A percentile compares a stretch with the other conserved stretches of the same genome.
Evolutionary conservation across 2,888 invertebrate genomes (phyloP).

Genomic region (Andrena minutula): DNA sequence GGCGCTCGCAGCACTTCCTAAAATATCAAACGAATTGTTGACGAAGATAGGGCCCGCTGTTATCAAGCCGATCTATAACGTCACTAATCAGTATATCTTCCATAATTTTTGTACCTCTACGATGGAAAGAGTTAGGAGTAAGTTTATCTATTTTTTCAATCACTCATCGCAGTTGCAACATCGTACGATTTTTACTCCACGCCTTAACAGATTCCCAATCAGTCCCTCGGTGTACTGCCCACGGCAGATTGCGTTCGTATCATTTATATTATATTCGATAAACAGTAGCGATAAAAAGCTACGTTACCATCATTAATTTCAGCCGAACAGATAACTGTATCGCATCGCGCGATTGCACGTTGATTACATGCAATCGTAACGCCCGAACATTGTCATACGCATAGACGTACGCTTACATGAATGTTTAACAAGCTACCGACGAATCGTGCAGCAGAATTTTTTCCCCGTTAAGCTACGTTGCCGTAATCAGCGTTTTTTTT

Average conservation of each 20-base stretch:
- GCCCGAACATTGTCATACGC: not conserved
- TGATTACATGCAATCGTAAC: not conserved
- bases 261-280: not conserved
- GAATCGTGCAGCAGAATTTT: not conserved
- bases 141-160: constrained; percentile 37
- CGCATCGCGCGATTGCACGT: not conserved
- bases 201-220: not conserved
- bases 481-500: not conserved
- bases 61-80: not conserved
- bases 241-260: not conserved
- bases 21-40: not conserved
- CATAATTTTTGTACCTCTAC: not conserved
- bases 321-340: not conserved
- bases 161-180: not conserved
- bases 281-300: not conserved
- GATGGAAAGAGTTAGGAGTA: constrained; percentile 63
- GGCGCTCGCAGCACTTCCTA: not conserved
- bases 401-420: not conserved
- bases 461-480: no score
- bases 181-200: not conserved
- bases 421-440: not conserved
- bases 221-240: not conserved
- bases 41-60: not conserved
- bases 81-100: not conserved
- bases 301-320: not conserved